A percentile compares a stretch with the other conserved stretches of the same genome.
Evolutionary conservation across 92 coral and sea anemone genomes (phyloP).

Genomic region (Virgularia gustaviana): DNA sequence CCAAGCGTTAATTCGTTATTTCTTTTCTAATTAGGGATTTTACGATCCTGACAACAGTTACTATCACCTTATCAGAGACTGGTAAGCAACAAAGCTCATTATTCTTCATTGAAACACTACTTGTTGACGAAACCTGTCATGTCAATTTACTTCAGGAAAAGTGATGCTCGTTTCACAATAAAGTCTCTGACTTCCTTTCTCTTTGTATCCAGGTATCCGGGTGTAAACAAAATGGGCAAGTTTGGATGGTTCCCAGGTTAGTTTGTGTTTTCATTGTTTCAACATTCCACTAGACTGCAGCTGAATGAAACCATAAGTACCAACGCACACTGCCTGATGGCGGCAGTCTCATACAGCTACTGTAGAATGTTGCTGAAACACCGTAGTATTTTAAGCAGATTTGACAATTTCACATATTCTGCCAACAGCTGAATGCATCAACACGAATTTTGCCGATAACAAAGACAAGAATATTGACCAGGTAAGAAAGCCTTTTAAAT

Average conservation of each 20-base stretch:
- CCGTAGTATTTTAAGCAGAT: too few relatives aligned
- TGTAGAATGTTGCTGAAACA: slow-evolving; percentile 56
- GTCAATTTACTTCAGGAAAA: too few relatives aligned
- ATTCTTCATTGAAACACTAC: not conserved
- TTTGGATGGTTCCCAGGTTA: slow-evolving; percentile 99
- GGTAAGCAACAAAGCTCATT: slow-evolving; percentile 52
- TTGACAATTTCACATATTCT: too few relatives aligned
- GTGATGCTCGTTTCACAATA: too few relatives aligned
- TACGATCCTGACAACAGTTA: slow-evolving; percentile 26
- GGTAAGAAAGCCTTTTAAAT: not conserved
- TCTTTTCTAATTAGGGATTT: too few relatives aligned
- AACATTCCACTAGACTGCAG: slow-evolving; percentile 77
- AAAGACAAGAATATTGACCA: not conserved
- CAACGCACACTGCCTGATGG: too few relatives aligned
- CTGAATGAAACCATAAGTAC: slow-evolving; percentile 51
- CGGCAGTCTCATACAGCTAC: too few relatives aligned
- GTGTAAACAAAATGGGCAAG: slow-evolving; percentile 77
- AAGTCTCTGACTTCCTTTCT: not conserved
- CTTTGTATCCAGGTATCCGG: slow-evolving; percentile 77
- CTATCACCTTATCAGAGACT: slow-evolving; percentile 51
- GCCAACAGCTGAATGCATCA: not conserved
- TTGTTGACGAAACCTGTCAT: too few relatives aligned
- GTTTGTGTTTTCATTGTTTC: slow-evolving; percentile 3
- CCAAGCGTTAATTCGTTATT: too few relatives aligned
- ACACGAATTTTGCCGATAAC: not conserved